These are phyloP conservation scores for Eulemur mongoz DNA, from an alignment of 2,797 vertebrate species.

Conservation along the genomic window DNA sequence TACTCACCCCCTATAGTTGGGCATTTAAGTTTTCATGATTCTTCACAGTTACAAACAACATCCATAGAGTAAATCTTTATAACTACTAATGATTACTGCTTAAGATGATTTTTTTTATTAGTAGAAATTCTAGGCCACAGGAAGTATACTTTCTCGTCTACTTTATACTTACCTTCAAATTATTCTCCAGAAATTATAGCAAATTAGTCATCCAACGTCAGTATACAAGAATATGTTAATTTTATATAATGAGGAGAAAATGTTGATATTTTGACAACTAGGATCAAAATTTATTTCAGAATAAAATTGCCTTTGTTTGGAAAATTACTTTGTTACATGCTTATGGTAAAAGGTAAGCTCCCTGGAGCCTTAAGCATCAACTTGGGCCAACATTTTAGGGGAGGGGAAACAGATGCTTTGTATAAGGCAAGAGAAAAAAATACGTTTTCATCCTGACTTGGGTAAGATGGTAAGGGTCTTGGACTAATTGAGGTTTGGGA, in stretches of 20 bases:
- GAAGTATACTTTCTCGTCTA: background rate
- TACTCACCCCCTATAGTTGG: background rate
- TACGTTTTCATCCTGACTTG: background rate
- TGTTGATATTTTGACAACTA: slow-evolving; percentile 8
- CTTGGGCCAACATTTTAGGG: background rate
- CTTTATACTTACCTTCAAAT: background rate
- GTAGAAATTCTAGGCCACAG: background rate
- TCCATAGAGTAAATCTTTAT: background rate
- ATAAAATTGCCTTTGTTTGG: background rate
- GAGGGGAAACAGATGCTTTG: background rate
- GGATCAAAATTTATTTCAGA: background rate
- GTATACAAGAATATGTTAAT: background rate
- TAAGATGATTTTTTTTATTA: background rate
- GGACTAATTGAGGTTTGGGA: background rate
- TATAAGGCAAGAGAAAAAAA: background rate
- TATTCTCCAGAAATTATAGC: background rate
- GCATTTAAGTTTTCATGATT: slow-evolving; percentile 7
- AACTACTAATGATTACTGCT: background rate
- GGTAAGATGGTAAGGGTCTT: background rate
- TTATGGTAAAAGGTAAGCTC: background rate
- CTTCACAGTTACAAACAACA: background rate
- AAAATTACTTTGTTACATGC: slow-evolving; percentile 10
- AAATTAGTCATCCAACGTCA: background rate
- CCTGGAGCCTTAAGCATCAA: background rate
- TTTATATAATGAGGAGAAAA: background rate